phyloP scores from a whole-genome alignment of 2,113 vertebrate genomes.

The Willisornis vidua region DNA sequence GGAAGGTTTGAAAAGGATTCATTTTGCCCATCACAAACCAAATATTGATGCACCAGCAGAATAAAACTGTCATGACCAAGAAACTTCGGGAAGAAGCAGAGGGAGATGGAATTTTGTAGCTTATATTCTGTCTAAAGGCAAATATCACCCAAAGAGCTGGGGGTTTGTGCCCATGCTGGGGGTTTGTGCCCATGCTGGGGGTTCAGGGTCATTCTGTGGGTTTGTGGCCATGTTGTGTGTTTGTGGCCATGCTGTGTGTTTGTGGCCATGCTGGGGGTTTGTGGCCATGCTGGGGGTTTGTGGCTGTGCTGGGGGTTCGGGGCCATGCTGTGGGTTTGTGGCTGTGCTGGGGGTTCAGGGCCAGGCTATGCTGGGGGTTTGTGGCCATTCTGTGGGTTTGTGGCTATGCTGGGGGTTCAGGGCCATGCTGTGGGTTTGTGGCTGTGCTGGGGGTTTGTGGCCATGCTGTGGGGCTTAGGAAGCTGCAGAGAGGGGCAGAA shows the following conservation, averaged over 20 bases:
- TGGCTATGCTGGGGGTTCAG: not conserved
- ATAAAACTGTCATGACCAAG: not conserved
- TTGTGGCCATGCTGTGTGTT: not conserved
- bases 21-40: not conserved
- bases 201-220: too few relatives aligned
- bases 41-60: not conserved
- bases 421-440: too few relatives aligned
- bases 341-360: too few relatives aligned
- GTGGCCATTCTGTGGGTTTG: not conserved
- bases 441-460: not conserved
- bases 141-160: not conserved
- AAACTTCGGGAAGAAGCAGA: not conserved
- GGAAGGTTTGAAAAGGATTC: not conserved
- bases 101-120: not conserved
- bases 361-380: not conserved
- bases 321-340: not conserved
- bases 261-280: too few relatives aligned
- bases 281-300: not conserved
- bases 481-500: not conserved
- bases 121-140: not conserved
- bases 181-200: not conserved
- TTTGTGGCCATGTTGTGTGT: not conserved
- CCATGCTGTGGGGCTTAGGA: accelerated
- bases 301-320: not conserved
- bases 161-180: not conserved